phyloP scores from a whole-genome alignment of 2,888 invertebrate species.

The Hemistola chrysoprasaria region DNA sequence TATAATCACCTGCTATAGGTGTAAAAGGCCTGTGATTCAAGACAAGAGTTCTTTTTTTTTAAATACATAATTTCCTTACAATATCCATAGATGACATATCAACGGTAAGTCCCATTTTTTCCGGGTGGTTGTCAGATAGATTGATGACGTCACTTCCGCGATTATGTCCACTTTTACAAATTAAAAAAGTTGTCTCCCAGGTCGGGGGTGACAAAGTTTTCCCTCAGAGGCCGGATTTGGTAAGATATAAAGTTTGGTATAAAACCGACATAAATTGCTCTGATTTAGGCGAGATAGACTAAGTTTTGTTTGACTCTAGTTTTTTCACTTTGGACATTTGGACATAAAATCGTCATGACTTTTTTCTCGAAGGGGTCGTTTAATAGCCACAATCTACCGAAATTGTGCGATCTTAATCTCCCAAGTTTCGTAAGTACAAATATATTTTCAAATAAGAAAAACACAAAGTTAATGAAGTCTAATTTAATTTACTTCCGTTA shows the following conservation, averaged over 20 bases:
- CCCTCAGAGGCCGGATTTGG: too few species aligned
- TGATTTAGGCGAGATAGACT: not conserved
- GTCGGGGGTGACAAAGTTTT: constrained; percentile 11
- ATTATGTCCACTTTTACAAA: constrained; percentile 46
- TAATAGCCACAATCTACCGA: too few species aligned
- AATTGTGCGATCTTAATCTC: not conserved
- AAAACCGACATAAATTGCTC: constrained; percentile 4
- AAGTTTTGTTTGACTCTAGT: not conserved
- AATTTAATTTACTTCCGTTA: constrained; percentile 3
- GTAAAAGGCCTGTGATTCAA: too few species aligned
- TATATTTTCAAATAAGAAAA: not conserved
- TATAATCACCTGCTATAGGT: too few species aligned
- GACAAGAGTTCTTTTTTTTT: too few species aligned
- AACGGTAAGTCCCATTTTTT: not conserved
- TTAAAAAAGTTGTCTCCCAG: constrained; percentile 40
- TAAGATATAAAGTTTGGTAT: too few species aligned
- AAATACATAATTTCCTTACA: too few species aligned
- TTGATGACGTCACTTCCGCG: constrained; percentile 43
- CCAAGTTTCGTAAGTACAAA: too few species aligned
- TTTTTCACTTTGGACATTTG: too few species aligned
- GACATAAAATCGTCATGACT: constrained; percentile 2
- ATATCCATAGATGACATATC: too few species aligned
- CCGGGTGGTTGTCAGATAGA: constrained; percentile 25
- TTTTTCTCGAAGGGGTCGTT: not conserved
- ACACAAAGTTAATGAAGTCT: not conserved